Conservation (phyloP, 2,113 vertebrate genomes). For the Phoxinus phoxinus region DNA sequence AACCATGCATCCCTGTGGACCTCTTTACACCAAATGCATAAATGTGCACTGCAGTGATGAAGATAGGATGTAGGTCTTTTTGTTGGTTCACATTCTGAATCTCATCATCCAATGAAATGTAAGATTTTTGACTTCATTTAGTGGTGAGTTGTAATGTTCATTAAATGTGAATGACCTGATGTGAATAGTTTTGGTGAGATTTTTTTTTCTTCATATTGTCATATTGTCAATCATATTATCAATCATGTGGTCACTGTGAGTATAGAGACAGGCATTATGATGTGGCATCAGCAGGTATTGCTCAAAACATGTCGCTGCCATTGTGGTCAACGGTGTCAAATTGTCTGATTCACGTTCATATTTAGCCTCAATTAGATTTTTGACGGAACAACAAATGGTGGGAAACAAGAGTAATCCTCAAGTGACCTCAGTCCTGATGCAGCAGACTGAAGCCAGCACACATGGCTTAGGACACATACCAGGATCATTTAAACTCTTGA, state of each 20-base stretch:
- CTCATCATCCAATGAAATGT: neutral
- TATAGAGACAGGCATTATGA: neutral
- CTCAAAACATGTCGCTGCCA: neutral
- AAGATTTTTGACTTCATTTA: neutral
- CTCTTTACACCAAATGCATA: neutral
- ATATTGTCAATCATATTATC: neutral
- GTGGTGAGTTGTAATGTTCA: neutral
- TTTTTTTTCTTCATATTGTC: no score
- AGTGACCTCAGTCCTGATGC: neutral
- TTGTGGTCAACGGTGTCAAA: neutral
- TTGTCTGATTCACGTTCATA: neutral
- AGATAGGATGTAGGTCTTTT: neutral
- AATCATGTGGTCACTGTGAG: neutral
- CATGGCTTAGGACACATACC: constrained; percentile 2
- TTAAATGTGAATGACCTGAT: neutral
- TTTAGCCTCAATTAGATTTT: neutral
- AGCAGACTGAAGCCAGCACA: neutral
- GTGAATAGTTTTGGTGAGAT: neutral
- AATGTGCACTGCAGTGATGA: neutral
- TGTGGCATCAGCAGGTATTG: neutral
- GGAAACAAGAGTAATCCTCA: neutral
- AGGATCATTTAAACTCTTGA: neutral
- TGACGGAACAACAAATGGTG: neutral
- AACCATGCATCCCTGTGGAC: neutral
- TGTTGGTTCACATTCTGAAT: neutral